Conservation (phyloP, 92 coral and sea anemone species). For the Desmophyllum pertusum region DNA sequence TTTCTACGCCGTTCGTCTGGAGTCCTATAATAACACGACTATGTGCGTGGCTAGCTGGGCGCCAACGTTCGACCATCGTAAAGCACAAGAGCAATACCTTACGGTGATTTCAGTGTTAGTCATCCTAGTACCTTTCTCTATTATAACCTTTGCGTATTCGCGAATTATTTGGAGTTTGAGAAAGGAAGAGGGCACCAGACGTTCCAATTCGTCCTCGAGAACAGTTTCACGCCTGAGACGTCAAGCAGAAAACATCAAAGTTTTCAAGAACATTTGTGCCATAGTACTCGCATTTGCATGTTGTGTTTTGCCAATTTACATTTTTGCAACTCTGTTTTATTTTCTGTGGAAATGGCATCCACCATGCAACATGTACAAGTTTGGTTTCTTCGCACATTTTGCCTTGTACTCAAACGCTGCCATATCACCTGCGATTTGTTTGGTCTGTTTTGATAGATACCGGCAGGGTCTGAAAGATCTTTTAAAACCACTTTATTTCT, state of each 20-base stretch:
- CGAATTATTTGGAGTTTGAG: background rate
- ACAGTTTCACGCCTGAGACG: background rate
- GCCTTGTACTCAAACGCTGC: background rate
- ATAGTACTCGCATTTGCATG: background rate
- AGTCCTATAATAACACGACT: background rate
- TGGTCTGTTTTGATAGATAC: too few species aligned
- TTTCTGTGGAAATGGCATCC: background rate
- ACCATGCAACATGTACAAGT: background rate
- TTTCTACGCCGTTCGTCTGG: background rate
- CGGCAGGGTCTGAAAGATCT: too few species aligned
- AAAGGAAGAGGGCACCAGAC: background rate
- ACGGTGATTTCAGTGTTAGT: background rate
- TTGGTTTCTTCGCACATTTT: background rate
- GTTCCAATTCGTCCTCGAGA: background rate
- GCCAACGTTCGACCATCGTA: background rate
- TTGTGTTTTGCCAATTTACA: background rate
- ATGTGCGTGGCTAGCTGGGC: background rate
- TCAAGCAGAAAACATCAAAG: slow-evolving; percentile 1
- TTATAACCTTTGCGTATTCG: background rate
- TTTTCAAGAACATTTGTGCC: background rate
- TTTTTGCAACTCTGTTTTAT: background rate
- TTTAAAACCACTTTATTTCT: too few species aligned
- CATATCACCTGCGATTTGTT: too few species aligned
- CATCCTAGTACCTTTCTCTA: background rate
- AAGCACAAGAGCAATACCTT: background rate